phyloP scores from a whole-genome alignment of 2,797 vertebrate species.

The Hippopotamyrus pictus region DNA sequence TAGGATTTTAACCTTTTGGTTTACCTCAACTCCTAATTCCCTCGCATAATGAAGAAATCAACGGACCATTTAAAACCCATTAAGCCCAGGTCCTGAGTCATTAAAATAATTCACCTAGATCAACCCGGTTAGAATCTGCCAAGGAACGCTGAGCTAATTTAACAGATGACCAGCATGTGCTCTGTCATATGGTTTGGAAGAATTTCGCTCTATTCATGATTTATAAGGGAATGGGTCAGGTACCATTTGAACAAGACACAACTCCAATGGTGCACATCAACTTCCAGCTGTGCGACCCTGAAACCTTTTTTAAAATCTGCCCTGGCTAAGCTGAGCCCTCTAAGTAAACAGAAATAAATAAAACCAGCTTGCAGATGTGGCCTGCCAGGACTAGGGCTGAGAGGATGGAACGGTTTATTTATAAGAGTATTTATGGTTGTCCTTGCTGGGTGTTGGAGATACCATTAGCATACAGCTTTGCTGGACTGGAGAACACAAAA shows the following conservation, averaged over 20 bases:
- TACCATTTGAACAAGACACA: background rate
- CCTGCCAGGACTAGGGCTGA: background rate
- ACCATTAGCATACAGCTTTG: background rate
- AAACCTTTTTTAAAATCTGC: background rate
- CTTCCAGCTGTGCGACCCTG: background rate
- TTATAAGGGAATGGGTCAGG: background rate
- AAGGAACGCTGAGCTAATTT: background rate
- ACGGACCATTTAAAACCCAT: slow-evolving; percentile 7
- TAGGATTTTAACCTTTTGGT: background rate
- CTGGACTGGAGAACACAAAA: background rate
- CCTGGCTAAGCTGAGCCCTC: background rate
- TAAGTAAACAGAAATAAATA: slow-evolving; percentile 11
- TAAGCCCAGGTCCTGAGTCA: background rate
- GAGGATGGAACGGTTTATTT: background rate
- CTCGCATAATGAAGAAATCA: background rate
- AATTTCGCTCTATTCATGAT: background rate
- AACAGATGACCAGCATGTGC: background rate
- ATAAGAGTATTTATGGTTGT: slow-evolving; percentile 10
- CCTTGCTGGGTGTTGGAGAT: background rate
- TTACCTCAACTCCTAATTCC: background rate
- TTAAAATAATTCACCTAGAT: background rate
- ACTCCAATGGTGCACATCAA: background rate
- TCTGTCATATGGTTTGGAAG: background rate
- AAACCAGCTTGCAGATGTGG: background rate
- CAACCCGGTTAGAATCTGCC: background rate